Conservation (phyloP, 2,797 vertebrate genomes). For the Acipenser oxyrinchus region DNA sequence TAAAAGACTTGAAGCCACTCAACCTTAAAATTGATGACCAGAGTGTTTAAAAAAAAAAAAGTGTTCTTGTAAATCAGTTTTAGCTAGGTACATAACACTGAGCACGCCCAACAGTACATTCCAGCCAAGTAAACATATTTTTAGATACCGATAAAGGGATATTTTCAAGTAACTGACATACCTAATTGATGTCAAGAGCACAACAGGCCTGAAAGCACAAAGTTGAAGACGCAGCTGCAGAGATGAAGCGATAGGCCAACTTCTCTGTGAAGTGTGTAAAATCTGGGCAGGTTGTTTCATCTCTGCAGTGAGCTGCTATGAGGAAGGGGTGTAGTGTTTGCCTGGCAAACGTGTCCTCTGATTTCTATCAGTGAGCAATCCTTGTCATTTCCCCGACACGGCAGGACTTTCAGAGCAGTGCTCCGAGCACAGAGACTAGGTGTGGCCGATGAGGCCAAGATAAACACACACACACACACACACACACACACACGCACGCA, state of each 20-base stretch:
- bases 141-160: background rate
- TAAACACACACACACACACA: constrained; percentile 44
- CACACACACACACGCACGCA: constrained; percentile 36
- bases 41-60: background rate
- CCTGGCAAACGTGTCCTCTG: constrained; percentile 21
- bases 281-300: constrained; percentile 32
- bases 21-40: background rate
- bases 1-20: background rate
- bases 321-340: constrained; percentile 18
- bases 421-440: constrained; percentile 40
- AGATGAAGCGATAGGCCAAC: constrained; percentile 9
- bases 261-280: constrained; percentile 14
- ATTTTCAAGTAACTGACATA: rapidly evolving
- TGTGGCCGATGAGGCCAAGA: constrained; percentile 57
- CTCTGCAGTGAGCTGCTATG: background rate
- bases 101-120: background rate
- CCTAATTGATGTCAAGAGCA: background rate
- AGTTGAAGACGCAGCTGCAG: background rate
- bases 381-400: constrained; percentile 25
- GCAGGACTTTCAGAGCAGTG: constrained; percentile 43
- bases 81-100: background rate
- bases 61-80: background rate
- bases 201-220: background rate
- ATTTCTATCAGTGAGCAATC: constrained; percentile 16
- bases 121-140: background rate